These are phyloP conservation scores for Diplogasteroides magnus DNA, from an alignment of 1,140 invertebrate species.

Conservation along the genomic window DNA sequence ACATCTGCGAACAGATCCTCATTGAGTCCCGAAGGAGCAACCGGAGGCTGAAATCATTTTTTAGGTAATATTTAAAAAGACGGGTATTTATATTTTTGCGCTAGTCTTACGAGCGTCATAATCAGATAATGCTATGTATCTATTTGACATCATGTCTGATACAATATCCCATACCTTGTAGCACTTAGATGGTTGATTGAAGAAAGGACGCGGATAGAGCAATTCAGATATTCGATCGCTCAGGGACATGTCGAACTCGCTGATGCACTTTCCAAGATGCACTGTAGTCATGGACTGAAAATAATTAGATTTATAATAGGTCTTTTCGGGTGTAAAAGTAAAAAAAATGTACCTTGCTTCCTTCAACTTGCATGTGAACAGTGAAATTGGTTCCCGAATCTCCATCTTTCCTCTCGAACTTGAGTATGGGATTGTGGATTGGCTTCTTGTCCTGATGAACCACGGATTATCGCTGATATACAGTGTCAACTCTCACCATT, in stretches of 20 bases:
- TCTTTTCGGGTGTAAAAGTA: no score
- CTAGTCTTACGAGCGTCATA: no score
- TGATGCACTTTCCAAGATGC: constrained; percentile 23
- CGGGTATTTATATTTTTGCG: neutral
- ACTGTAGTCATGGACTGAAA: no score
- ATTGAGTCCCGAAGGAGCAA: constrained; percentile 4
- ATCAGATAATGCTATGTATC: no score
- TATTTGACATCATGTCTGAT: no score
- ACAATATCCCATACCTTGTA: neutral
- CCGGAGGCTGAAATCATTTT: neutral
- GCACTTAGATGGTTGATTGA: constrained; percentile 4
- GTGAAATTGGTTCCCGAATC: constrained; percentile 16
- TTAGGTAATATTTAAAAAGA: neutral
- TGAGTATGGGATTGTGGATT: constrained; percentile 22
- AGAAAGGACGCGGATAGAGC: constrained; percentile 23
- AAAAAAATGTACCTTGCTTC: neutral
- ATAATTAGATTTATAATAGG: no score
- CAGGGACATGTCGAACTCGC: constrained; percentile 28
- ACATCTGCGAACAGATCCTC: constrained; percentile 21
- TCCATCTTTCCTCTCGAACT: constrained; percentile 25
- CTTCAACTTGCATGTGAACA: neutral
- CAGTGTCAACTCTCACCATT: constrained; percentile 3
- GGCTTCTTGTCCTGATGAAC: no score
- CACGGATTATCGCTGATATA: neutral
- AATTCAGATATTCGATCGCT: constrained; percentile 27